Conservation (phyloP, 53 echinoderm and acorn worm genomes). For the Hippasteria phrygiana region DNA sequence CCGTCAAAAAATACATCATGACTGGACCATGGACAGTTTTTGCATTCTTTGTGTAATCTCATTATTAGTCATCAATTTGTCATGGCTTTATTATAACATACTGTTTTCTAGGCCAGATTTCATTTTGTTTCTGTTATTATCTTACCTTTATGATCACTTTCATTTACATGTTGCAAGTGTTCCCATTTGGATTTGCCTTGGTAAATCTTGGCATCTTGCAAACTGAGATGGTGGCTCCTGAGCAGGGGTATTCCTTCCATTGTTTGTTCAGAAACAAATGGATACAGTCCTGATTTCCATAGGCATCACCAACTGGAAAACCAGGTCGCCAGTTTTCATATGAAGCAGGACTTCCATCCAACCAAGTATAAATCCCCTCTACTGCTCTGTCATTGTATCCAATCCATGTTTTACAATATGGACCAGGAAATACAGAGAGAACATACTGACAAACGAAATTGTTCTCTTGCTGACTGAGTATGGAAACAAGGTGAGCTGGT, state of each 20-base stretch:
- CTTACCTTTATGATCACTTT: no score
- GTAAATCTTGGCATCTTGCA: background rate
- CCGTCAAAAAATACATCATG: no score
- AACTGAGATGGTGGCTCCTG: background rate
- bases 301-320: background rate
- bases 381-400: slow-evolving; percentile 9
- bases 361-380: slow-evolving; percentile 22
- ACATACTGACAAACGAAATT: background rate
- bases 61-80: no score
- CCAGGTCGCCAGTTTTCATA: background rate
- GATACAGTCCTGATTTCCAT: slow-evolving; percentile 15
- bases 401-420: background rate
- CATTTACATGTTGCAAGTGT: no score
- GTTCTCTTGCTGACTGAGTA: background rate
- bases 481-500: slow-evolving; percentile 23
- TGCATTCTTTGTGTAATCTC: no score
- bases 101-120: no score
- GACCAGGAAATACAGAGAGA: background rate
- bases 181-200: no score
- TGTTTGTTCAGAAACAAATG: background rate
- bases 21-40: no score
- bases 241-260: slow-evolving; percentile 1
- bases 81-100: no score
- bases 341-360: slow-evolving; percentile 29
- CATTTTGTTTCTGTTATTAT: no score